phyloP scores from a whole-genome alignment of 2,113 vertebrate species.

The Aspidoscelis tigris region DNA sequence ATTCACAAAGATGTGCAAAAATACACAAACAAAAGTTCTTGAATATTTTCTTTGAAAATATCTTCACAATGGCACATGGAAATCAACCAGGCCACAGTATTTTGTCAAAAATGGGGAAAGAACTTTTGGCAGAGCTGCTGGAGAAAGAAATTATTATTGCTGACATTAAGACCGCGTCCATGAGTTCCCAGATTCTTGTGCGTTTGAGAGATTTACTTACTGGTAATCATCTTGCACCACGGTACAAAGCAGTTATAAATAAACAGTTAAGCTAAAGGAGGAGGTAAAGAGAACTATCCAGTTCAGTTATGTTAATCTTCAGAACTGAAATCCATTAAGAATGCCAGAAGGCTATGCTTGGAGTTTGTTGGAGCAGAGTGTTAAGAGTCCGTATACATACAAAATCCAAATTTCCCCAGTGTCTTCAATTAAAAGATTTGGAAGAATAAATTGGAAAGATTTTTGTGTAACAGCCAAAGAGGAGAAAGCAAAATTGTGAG shows the following conservation, averaged over 20 bases:
- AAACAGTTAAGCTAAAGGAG: not conserved
- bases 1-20: too few relatives aligned
- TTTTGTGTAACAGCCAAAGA: too few relatives aligned
- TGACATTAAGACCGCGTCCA: not conserved
- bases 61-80: rapidly evolving
- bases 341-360: too few relatives aligned
- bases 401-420: too few relatives aligned
- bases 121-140: not conserved
- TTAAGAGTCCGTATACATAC: too few relatives aligned
- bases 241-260: not conserved
- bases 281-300: not conserved
- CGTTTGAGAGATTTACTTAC: not conserved
- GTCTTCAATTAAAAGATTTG: too few relatives aligned
- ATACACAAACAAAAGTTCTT: not conserved
- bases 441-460: too few relatives aligned
- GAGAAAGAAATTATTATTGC: not conserved
- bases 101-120: not conserved
- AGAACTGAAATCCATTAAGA: too few relatives aligned
- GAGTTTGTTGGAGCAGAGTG: too few relatives aligned
- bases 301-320: rapidly evolving
- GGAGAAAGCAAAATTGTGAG: too few relatives aligned
- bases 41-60: rapidly evolving
- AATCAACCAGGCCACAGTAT: not conserved
- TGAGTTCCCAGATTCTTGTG: not conserved
- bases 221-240: not conserved